Evolutionary conservation across 1,140 invertebrate genomes (phyloP).

Genomic region (Ephestia elutella): DNA sequence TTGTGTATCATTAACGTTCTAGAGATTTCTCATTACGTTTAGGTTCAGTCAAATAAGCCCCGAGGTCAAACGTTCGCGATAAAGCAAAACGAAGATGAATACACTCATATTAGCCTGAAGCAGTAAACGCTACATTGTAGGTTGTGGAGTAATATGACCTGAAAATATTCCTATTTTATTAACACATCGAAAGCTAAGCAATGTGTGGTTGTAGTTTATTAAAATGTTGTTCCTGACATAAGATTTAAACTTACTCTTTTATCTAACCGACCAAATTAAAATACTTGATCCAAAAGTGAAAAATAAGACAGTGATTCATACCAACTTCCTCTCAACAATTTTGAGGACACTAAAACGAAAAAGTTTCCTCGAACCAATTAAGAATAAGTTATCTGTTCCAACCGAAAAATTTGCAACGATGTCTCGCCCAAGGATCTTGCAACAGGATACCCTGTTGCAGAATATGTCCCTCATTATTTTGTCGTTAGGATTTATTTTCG

Average conservation of each 20-base stretch:
- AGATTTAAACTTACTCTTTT: too few species aligned
- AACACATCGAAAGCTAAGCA: too few species aligned
- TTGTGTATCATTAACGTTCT: slow-evolving; percentile 24
- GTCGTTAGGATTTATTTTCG: slow-evolving; percentile 47
- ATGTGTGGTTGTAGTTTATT: too few species aligned
- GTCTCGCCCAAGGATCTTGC: slow-evolving; percentile 31
- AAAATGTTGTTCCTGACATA: too few species aligned
- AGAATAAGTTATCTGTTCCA: slow-evolving; percentile 31
- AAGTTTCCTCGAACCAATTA: slow-evolving; percentile 46
- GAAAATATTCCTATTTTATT: too few species aligned
- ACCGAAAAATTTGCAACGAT: slow-evolving; percentile 28
- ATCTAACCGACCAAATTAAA: too few species aligned
- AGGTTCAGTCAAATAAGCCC: slow-evolving; percentile 37
- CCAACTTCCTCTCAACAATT: slow-evolving; percentile 16
- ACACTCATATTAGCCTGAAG: neutral
- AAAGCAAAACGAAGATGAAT: slow-evolving; percentile 29
- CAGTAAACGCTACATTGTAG: too few species aligned
- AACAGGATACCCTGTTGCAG: slow-evolving; percentile 18
- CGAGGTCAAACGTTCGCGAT: slow-evolving; percentile 31
- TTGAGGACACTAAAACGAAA: slow-evolving; percentile 20
- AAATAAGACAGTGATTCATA: slow-evolving; percentile 10
- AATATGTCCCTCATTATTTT: slow-evolving; percentile 41
- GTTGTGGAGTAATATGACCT: too few species aligned
- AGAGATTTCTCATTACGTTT: slow-evolving; percentile 34
- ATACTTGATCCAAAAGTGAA: neutral